Conservation (phyloP, 92 coral and sea anemone genomes). For the Palythoa caribaeorum region DNA sequence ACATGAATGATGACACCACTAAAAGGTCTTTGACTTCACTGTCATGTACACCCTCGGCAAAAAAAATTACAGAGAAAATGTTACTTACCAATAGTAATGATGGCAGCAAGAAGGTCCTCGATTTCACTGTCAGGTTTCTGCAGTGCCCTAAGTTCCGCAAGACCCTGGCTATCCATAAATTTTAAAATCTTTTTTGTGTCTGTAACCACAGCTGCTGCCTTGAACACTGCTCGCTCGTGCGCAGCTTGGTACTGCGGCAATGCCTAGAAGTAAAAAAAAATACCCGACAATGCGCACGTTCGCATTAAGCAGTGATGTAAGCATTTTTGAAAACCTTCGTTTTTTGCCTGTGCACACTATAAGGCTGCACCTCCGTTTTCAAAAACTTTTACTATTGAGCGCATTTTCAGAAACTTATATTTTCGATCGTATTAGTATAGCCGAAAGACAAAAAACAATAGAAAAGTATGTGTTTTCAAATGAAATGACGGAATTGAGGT, state of each 20-base stretch:
- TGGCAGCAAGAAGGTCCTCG: constrained; percentile 96
- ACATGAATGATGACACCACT: too few relatives aligned
- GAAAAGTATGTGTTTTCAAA: too few relatives aligned
- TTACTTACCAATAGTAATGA: constrained; percentile 87
- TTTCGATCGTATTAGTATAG: too few relatives aligned
- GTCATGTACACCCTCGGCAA: neutral
- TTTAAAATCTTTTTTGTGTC: constrained; percentile 87
- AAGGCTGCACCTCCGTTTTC: neutral
- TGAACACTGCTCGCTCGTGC: constrained; percentile 97
- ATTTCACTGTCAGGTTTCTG: constrained; percentile 99
- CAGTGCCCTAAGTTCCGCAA: constrained; percentile 91
- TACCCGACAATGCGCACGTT: neutral
- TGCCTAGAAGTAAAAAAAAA: constrained; percentile 66
- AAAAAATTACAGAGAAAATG: neutral
- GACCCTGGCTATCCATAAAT: constrained; percentile 83
- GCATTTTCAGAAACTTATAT: too few relatives aligned
- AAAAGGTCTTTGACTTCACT: neutral
- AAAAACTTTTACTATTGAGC: too few relatives aligned
- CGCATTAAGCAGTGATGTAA: neutral
- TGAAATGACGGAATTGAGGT: too few relatives aligned
- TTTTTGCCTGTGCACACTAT: too few relatives aligned
- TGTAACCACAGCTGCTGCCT: constrained; percentile 97
- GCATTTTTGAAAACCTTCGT: too few relatives aligned
- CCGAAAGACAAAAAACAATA: too few relatives aligned
- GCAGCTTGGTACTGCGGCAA: constrained; percentile 96